Evolutionary conservation across 2,888 invertebrate species (phyloP).

Genomic region (Troglohyphantes excavatus): DNA sequence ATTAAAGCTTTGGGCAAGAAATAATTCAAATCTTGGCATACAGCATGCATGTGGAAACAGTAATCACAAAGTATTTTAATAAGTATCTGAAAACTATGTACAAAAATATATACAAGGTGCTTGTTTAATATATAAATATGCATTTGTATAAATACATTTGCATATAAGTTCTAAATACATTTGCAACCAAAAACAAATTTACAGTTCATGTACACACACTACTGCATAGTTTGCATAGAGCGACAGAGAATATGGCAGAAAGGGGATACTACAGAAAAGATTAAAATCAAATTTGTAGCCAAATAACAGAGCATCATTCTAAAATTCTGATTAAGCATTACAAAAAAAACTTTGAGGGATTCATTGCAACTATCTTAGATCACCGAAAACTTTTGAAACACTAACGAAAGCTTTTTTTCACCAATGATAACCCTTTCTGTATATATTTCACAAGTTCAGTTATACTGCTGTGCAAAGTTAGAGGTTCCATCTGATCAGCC

Average conservation of each 20-base stretch:
- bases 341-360: no score
- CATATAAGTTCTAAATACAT: constrained; percentile 56
- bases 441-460: constrained; percentile 88
- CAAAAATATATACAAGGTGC: constrained; percentile 75
- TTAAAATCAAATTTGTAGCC: not conserved
- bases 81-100: constrained; percentile 78
- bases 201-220: constrained; percentile 25
- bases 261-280: constrained; percentile 34
- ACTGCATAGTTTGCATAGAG: constrained; percentile 22
- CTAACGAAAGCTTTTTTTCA: constrained; percentile 77
- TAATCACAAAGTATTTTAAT: constrained; percentile 78
- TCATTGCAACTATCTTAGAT: not conserved
- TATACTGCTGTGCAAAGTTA: constrained; percentile 93
- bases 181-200: constrained; percentile 50
- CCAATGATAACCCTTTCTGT: constrained; percentile 80
- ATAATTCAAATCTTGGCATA: constrained; percentile 59
- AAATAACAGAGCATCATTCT: constrained; percentile 15
- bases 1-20: constrained; percentile 64
- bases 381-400: constrained; percentile 10
- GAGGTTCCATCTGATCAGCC: constrained; percentile 92
- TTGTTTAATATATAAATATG: constrained; percentile 39
- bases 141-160: constrained; percentile 32
- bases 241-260: constrained; percentile 37
- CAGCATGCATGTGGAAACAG: constrained; percentile 67
- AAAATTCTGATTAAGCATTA: no score